Evolutionary conservation across 2,888 invertebrate genomes (phyloP), one percentile per base, ranked within the genome.

Genomic region (Elmis aenea): DNA sequence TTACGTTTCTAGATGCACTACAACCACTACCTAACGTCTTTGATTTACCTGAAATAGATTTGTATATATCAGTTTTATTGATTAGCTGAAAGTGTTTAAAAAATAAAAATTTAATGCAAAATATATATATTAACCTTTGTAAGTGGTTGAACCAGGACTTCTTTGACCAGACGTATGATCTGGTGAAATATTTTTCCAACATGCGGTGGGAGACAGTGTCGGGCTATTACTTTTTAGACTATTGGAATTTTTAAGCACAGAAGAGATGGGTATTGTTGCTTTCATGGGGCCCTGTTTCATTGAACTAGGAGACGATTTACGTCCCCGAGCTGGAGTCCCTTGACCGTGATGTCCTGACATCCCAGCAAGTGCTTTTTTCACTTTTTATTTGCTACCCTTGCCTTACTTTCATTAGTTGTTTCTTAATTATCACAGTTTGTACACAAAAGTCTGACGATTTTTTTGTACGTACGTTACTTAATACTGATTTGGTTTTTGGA

Each of bases 241-340:
- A 61, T 68, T 58, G 58, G 69, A 61, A 58, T 78, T 76, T 60
- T 82, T 77, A 65, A 84, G 72, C 46, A 84, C 74, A 39, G 83
- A 83, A 34, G 82, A 79, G 58, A 85, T 81, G 52, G 85, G 84
- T 61, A 85, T 71, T 41, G 84, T 85, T 38, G 85, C 85, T 64
- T 82, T 76, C 78, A 85, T 77, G 50, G 85, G 84, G 34, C 83
- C 83, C 53, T 73, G 72, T 63, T 76, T 74, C 52, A 59, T 67
- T 46, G 77, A 74, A 62, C 76, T 78, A 58, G 82, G 81, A 39
- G 81, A 78, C 59, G 80, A 79, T 69, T 81, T 81, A 55, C 80
- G 75, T 53, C 76, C 75, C 55, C 76, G 62, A 28, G 56, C 45
- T 41, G 65, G 63, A 30, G 62, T 57, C 33, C 54, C 52, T 45